Conservation (phyloP, 2,888 invertebrate genomes). For the Eristalis arbustorum region DNA sequence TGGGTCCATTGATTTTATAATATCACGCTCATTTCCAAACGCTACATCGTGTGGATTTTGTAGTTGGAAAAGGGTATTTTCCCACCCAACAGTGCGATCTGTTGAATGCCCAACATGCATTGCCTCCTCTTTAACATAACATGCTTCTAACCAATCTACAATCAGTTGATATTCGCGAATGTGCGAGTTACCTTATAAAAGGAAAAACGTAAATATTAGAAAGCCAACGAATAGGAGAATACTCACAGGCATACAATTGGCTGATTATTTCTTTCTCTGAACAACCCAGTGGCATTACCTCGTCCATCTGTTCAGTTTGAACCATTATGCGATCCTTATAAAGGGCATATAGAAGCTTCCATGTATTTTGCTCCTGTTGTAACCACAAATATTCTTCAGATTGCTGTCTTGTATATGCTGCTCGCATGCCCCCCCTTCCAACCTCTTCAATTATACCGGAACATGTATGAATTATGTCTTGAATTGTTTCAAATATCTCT, state of each 20-base stretch:
- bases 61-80: slow-evolving; percentile 92
- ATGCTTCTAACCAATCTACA: slow-evolving; percentile 95
- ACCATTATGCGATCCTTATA: slow-evolving; percentile 88
- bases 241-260: slow-evolving; percentile 80
- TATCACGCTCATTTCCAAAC: slow-evolving; percentile 82
- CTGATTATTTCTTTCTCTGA: slow-evolving; percentile 81
- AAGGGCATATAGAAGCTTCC: slow-evolving; percentile 91
- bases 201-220: background rate
- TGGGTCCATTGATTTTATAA: slow-evolving; percentile 90
- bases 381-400: slow-evolving; percentile 81
- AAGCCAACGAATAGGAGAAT: background rate
- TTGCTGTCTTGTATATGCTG: slow-evolving; percentile 49
- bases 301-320: slow-evolving; percentile 77
- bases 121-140: slow-evolving; percentile 83
- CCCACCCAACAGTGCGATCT: slow-evolving; percentile 92
- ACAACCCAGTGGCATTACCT: slow-evolving; percentile 80
- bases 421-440: slow-evolving; percentile 71
- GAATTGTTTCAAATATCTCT: slow-evolving; percentile 76
- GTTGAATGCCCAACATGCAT: slow-evolving; percentile 86
- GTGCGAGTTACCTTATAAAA: slow-evolving; percentile 80
- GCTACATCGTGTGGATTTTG: slow-evolving; percentile 82
- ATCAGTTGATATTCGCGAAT: slow-evolving; percentile 89
- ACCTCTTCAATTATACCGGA: slow-evolving; percentile 75
- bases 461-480: slow-evolving; percentile 75
- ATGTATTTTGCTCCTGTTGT: slow-evolving; percentile 92